These are phyloP conservation scores for Luperina nickerlii DNA, from an alignment of 2,888 invertebrate genomes.

Conservation along the genomic window DNA sequence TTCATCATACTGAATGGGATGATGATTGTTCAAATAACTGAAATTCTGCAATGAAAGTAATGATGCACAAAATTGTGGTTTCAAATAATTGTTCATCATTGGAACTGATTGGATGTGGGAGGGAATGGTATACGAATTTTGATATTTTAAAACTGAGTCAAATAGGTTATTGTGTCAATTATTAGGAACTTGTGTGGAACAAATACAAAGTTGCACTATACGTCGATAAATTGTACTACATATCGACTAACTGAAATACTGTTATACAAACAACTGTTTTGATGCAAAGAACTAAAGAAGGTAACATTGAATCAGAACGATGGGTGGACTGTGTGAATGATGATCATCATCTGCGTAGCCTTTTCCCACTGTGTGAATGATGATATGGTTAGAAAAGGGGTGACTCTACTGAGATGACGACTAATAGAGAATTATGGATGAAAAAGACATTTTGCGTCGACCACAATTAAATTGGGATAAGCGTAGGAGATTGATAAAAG, in stretches of 20 bases:
- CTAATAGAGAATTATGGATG: no score
- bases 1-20: constrained; percentile 34
- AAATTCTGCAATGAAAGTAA: constrained; percentile 19
- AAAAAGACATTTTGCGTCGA: no score
- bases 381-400: no score
- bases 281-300: neutral
- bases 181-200: neutral
- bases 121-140: neutral
- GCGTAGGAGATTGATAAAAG: no score
- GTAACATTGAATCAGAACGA: no score
- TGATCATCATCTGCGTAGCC: no score
- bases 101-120: constrained; percentile 20
- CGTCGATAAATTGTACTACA: neutral
- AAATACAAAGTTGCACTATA: neutral
- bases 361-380: no score
- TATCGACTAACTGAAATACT: neutral
- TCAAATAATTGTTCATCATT: constrained; percentile 31
- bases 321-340: no score
- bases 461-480: no score
- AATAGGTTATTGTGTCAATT: constrained; percentile 14
- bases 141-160: neutral
- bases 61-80: constrained; percentile 6
- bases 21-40: constrained; percentile 24
- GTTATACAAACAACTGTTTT: neutral
- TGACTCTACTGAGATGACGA: no score